Percentiles rank a stretch among this genome's conserved stretches.
These are phyloP conservation scores for Patiria pectinifera DNA, from an alignment of 53 echinoderm and acorn worm genomes.

Conservation along the genomic window DNA sequence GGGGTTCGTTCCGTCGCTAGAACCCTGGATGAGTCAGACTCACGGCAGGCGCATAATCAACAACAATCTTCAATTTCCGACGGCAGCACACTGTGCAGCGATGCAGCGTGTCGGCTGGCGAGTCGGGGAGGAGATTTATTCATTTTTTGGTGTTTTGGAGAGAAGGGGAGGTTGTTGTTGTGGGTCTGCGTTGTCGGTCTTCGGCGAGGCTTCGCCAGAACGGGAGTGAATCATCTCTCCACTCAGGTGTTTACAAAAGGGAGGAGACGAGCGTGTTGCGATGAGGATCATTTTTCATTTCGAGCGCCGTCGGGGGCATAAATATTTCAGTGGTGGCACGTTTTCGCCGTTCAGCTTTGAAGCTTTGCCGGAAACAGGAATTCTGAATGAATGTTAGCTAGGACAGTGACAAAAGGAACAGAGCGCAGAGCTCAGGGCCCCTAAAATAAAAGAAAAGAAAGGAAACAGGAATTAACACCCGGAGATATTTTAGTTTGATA, in stretches of 20 bases:
- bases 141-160: neutral
- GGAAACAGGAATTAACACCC: no score
- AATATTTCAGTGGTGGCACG: neutral
- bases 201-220: neutral
- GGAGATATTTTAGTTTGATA: no score
- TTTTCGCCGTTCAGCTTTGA: neutral
- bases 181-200: slow-evolving; percentile 2
- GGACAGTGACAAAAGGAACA: neutral
- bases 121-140: slow-evolving; percentile 7
- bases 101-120: neutral
- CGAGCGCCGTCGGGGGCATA: neutral
- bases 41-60: slow-evolving; percentile 52
- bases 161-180: slow-evolving; percentile 1
- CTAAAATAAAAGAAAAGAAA: no score
- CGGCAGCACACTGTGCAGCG: neutral
- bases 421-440: neutral
- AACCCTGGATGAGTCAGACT: slow-evolving; percentile 59
- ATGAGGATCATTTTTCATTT: slow-evolving; percentile 29
- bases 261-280: neutral
- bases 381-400: neutral
- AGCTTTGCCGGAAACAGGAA: neutral
- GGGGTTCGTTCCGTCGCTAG: neutral
- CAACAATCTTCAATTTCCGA: slow-evolving; percentile 50
- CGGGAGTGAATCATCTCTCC: slow-evolving; percentile 35
- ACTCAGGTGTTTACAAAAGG: slow-evolving; percentile 29